These are phyloP conservation scores for Scaptomyza pallida DNA, from an alignment of 1,140 invertebrate genomes.

Conservation along the genomic window DNA sequence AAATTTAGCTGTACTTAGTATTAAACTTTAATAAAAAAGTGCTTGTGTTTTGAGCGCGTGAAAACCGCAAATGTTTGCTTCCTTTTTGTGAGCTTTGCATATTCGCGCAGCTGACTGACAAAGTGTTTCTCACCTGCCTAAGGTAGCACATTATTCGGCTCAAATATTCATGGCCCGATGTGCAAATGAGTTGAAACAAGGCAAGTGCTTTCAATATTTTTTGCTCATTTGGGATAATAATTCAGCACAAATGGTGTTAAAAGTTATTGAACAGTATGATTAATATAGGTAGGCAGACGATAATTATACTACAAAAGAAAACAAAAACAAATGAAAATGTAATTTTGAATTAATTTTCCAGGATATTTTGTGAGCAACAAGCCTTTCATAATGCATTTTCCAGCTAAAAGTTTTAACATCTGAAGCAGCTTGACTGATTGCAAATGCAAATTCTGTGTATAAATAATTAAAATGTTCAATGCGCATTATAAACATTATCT, in stretches of 20 bases:
- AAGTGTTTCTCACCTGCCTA: neutral
- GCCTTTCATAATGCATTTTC: too few species aligned
- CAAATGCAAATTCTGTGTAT: neutral
- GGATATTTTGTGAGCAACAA: too few species aligned
- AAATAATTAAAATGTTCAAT: neutral
- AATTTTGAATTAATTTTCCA: too few species aligned
- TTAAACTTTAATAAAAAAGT: conserved; percentile 33
- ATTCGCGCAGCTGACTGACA: conserved; percentile 2
- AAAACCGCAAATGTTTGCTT: conserved; percentile 6
- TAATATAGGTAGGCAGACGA: neutral
- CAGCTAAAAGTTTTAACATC: neutral
- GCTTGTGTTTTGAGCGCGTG: neutral
- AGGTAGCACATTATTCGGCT: conserved; percentile 8
- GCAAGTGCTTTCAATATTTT: conserved; percentile 15
- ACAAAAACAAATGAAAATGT: too few species aligned
- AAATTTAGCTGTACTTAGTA: conserved; percentile 28
- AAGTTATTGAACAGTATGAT: too few species aligned
- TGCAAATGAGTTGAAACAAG: conserved; percentile 8
- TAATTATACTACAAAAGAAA: too few species aligned
- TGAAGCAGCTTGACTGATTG: neutral
- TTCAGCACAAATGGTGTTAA: neutral
- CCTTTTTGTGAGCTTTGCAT: conserved; percentile 5
- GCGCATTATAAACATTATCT: neutral
- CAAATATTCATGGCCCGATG: conserved; percentile 15
- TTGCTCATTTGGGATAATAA: neutral